A percentile compares a stretch with the other conserved stretches of the same genome.
These are phyloP conservation scores for Montifringilla adamsi DNA, from an alignment of 2,113 vertebrate genomes.

Conservation along the genomic window DNA sequence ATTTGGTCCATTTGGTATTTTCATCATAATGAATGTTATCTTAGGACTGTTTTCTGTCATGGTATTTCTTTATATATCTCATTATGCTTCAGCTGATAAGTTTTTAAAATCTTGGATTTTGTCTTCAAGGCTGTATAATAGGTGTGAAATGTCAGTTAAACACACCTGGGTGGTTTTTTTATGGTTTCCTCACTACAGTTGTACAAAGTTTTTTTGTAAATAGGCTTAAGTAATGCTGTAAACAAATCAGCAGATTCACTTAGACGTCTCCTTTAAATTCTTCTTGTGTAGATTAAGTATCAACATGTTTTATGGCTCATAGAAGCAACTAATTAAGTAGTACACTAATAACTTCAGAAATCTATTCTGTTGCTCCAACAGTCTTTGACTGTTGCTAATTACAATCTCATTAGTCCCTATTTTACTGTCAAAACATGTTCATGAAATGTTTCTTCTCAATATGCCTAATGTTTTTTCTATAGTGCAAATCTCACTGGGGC, in stretches of 20 bases:
- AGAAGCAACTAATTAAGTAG: slow-evolving; percentile 64
- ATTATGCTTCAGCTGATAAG: neutral
- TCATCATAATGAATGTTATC: neutral
- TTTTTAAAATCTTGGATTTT: neutral
- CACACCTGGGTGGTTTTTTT: neutral
- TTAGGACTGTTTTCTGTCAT: neutral
- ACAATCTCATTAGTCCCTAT: slow-evolving; percentile 45
- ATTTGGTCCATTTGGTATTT: too few species aligned
- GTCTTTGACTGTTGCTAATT: slow-evolving; percentile 52
- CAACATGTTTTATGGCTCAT: slow-evolving; percentile 43
- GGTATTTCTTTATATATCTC: neutral
- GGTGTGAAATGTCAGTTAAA: neutral
- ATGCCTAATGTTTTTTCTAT: neutral
- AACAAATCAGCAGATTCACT: neutral
- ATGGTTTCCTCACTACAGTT: neutral
- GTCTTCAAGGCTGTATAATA: neutral
- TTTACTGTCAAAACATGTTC: slow-evolving; percentile 38
- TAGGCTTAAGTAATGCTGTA: neutral
- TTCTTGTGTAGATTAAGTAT: slow-evolving; percentile 32
- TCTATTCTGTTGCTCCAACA: slow-evolving; percentile 45
- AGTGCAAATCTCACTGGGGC: neutral
- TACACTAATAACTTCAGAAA: slow-evolving; percentile 51
- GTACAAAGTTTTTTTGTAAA: neutral
- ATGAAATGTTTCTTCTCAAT: neutral
- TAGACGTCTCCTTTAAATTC: slow-evolving; percentile 11